A percentile compares a stretch with the other conserved stretches of the same genome.
phyloP scores from a whole-genome alignment of 2,888 invertebrate genomes.

The Dasypogon diadema region DNA sequence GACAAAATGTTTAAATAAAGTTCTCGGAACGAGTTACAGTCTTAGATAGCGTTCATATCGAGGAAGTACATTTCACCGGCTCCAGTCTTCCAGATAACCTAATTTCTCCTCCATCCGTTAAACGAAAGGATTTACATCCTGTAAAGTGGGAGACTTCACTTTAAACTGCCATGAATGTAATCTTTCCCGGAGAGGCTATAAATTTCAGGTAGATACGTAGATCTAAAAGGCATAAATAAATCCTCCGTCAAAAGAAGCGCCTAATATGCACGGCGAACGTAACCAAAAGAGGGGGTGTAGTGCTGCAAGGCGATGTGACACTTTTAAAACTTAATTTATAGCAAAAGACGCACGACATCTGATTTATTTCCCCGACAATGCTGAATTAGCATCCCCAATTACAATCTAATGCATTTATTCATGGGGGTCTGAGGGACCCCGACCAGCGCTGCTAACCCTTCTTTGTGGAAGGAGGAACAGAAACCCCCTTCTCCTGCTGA shows the following conservation, averaged over 20 bases:
- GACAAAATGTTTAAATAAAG: background rate
- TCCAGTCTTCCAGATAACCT: conserved; percentile 29
- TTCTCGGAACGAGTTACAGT: background rate
- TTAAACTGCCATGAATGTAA: background rate
- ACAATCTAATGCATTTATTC: conserved; percentile 58
- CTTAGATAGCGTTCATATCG: conserved; percentile 19
- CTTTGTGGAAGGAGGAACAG: background rate
- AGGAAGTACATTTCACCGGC: conserved; percentile 27
- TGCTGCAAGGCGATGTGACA: conserved; percentile 47
- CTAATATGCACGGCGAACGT: conserved; percentile 22
- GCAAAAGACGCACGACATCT: conserved; percentile 56
- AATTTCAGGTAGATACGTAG: conserved; percentile 16
- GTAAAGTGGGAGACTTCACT: conserved; percentile 3
- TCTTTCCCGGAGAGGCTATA: conserved; percentile 25
- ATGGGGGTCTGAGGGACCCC: conserved; percentile 39
- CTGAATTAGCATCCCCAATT: conserved; percentile 59
- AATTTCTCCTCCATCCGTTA: conserved; percentile 22
- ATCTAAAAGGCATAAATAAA: conserved; percentile 48
- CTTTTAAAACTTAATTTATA: conserved; percentile 58
- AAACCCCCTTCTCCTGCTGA: conserved; percentile 2
- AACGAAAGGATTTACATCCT: conserved; percentile 33
- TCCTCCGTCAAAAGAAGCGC: conserved; percentile 34
- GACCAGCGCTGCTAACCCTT: background rate
- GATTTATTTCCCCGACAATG: conserved; percentile 57
- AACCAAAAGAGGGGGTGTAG: conserved; percentile 19